These are phyloP conservation scores for Alexandromys fortis DNA, from an alignment of 2,113 vertebrate species.

Conservation along the genomic window DNA sequence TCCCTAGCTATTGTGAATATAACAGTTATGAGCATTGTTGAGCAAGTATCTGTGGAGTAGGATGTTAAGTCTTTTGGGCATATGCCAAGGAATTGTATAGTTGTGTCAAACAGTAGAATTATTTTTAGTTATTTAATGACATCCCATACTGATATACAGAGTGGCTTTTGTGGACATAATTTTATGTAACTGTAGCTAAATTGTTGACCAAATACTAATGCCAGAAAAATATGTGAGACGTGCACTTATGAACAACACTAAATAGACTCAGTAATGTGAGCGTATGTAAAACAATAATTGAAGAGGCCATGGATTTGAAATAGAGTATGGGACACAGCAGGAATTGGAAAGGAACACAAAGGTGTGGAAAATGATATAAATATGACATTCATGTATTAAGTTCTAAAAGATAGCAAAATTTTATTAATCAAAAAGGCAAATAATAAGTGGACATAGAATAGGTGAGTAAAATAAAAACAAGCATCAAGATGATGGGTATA, in stretches of 20 bases:
- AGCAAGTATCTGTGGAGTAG: not conserved
- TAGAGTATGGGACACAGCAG: not conserved
- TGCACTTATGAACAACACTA: not conserved
- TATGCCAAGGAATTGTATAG: not conserved
- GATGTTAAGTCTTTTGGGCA: not conserved
- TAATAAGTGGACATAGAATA: not conserved
- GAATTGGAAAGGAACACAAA: not conserved
- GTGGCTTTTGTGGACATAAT: not conserved
- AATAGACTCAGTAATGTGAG: not conserved
- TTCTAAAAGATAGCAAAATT: not conserved
- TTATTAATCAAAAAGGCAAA: not conserved
- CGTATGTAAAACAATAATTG: not conserved
- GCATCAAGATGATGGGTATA: not conserved
- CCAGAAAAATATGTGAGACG: not conserved
- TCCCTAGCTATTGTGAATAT: not conserved
- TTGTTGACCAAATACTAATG: not conserved
- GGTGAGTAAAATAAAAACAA: not conserved
- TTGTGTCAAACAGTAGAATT: not conserved
- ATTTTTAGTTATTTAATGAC: not conserved
- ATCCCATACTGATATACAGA: not conserved
- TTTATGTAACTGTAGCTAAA: conserved; percentile 2
- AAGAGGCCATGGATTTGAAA: not conserved
- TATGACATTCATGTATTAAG: not conserved
- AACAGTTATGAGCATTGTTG: not conserved
- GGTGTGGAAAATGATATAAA: not conserved